Conservation (phyloP, 30 jellyfish, hydroid and myxozoan species). For the Sanderia malayensis region DNA sequence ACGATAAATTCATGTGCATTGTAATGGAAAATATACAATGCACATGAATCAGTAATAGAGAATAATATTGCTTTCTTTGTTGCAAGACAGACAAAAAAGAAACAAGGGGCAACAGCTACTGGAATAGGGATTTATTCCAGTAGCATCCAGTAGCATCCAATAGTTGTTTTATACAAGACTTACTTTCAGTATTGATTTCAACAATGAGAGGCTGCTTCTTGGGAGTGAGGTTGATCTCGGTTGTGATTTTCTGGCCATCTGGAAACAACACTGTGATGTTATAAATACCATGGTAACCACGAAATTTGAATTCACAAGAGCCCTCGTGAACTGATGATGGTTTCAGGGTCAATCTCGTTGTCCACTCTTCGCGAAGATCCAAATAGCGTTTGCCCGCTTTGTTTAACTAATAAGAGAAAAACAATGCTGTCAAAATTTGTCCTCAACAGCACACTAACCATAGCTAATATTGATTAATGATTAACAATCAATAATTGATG, state of each 20-base stretch:
- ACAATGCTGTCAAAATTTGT: no score
- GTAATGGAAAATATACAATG: no score
- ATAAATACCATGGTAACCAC: conserved; percentile 69
- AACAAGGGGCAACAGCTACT: no score
- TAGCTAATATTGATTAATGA: no score
- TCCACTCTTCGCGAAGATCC: conserved; percentile 73
- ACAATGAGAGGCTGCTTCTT: conserved; percentile 52
- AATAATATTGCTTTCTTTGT: no score
- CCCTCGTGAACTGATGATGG: conserved; percentile 38
- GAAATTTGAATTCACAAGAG: conserved; percentile 62
- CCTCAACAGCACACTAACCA: no score
- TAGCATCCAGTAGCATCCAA: no score
- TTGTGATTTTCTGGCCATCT: conserved; percentile 65
- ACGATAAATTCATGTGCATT: no score
- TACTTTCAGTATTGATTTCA: conserved; percentile 63
- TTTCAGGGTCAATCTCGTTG: conserved; percentile 31
- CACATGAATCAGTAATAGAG: no score
- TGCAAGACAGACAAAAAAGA: no score
- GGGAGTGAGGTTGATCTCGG: conserved; percentile 44
- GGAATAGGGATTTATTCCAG: no score
- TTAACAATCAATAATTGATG: no score
- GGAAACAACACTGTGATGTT: conserved; percentile 64
- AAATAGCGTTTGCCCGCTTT: conserved; percentile 64
- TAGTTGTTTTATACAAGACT: not conserved
- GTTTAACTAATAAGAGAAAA: conserved; percentile 33